phyloP scores from a whole-genome alignment of 2,113 vertebrate genomes.

The Melanerpes aurifrons region DNA sequence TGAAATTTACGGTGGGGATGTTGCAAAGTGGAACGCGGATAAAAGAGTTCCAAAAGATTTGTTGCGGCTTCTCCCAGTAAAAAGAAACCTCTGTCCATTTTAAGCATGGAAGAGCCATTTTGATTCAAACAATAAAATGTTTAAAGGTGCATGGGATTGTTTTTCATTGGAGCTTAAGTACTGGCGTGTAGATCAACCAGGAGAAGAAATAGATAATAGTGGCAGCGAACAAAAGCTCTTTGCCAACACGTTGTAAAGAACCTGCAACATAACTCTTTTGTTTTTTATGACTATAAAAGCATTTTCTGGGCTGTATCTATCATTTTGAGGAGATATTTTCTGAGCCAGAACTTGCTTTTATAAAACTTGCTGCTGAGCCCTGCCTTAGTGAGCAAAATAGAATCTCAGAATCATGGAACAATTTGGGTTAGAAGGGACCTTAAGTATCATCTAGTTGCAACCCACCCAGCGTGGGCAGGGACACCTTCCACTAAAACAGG shows the following conservation, averaged over 20 bases:
- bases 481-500: too few relatives aligned
- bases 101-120: conserved; percentile 33
- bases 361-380: background rate
- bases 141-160: background rate
- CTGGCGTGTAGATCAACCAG: background rate
- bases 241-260: background rate
- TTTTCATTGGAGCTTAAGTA: conserved; percentile 2
- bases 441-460: too few relatives aligned
- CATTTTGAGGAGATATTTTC: conserved; percentile 4
- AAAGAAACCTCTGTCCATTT: conserved; percentile 22
- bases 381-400: background rate
- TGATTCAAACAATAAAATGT: conserved; percentile 18
- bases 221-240: background rate
- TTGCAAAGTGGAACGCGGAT: conserved; percentile 21
- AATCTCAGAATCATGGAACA: too few relatives aligned
- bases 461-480: too few relatives aligned
- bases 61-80: background rate
- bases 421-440: too few relatives aligned
- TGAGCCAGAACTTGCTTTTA: background rate
- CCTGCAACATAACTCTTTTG: background rate
- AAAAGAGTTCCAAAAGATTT: conserved; percentile 39
- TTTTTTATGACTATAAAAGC: conserved; percentile 23
- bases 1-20: background rate
- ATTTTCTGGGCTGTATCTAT: conserved; percentile 3
- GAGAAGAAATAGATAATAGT: background rate